Evolutionary conservation across 2,888 invertebrate genomes (phyloP).

Genomic region (Eupeodes latifasciatus): DNA sequence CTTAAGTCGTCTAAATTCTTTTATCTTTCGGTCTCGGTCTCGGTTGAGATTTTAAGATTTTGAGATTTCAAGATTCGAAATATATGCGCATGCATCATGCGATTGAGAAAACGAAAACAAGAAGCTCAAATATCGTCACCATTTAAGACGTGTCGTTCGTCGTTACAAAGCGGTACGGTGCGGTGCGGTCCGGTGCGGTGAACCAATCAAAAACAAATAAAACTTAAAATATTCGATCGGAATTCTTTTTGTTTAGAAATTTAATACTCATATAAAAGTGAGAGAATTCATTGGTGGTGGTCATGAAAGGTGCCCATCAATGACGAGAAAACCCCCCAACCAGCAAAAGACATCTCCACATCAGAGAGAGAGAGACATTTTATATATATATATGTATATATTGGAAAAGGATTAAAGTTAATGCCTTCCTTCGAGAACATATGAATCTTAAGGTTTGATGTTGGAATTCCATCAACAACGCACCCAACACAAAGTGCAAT

Average conservation of each 20-base stretch:
- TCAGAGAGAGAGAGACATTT: conserved; percentile 43
- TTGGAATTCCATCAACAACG: conserved; percentile 26
- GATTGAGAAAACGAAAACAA: background rate
- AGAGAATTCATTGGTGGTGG: conserved; percentile 56
- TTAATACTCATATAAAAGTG: conserved; percentile 9
- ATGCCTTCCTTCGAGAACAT: conserved; percentile 67
- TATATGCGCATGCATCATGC: conserved; percentile 1
- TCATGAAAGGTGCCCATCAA: background rate
- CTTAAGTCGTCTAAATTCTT: conserved; percentile 39
- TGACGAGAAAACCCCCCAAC: conserved; percentile 68
- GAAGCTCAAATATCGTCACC: conserved; percentile 62
- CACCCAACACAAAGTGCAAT: conserved; percentile 66
- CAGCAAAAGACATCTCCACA: conserved; percentile 10
- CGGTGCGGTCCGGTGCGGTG: too few relatives aligned
- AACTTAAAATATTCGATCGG: conserved; percentile 52
- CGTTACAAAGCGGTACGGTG: too few relatives aligned
- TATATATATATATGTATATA: conserved; percentile 52
- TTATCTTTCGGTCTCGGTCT: conserved; percentile 39
- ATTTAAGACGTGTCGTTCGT: too few relatives aligned
- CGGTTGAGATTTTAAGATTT: conserved; percentile 50
- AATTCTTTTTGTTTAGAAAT: conserved; percentile 59
- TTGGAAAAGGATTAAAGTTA: conserved; percentile 73
- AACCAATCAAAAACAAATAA: conserved; percentile 38
- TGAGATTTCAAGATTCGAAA: conserved; percentile 62
- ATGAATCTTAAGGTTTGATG: background rate